Percentiles rank a stretch among this genome's conserved stretches.
Evolutionary conservation across 2,797 vertebrate species (phyloP).

Genomic region (Geotria australis): DNA sequence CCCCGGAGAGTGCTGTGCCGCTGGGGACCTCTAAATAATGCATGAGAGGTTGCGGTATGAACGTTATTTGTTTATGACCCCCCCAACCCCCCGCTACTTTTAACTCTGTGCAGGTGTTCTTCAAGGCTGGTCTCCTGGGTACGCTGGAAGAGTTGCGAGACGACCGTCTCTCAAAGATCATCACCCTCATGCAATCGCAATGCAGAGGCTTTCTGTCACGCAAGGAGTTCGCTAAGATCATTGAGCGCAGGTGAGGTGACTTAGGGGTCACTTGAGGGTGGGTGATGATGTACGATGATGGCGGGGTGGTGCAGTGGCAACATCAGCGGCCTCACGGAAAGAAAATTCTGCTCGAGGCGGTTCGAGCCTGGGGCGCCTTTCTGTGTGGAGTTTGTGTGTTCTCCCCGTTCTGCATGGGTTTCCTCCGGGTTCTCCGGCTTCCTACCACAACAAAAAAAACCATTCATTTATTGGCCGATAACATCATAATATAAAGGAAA

Average conservation of each 20-base stretch:
- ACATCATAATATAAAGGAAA: too few relatives aligned
- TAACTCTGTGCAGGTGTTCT: constrained; percentile 16
- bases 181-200: constrained; percentile 32
- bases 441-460: too few relatives aligned
- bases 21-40: background rate
- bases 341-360: too few relatives aligned
- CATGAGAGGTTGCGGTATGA: background rate
- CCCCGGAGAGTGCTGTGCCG: background rate
- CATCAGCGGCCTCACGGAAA: too few relatives aligned
- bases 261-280: too few relatives aligned
- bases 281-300: too few relatives aligned
- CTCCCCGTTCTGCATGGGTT: too few relatives aligned
- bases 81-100: background rate
- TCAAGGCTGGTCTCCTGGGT: constrained; percentile 34
- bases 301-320: too few relatives aligned
- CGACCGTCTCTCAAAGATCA: constrained; percentile 28
- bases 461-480: too few relatives aligned
- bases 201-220: constrained; percentile 29
- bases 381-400: too few relatives aligned
- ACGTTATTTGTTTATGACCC: background rate
- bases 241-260: constrained; percentile 20
- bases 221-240: constrained; percentile 18
- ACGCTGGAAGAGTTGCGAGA: constrained; percentile 38
- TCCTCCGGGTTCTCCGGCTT: too few relatives aligned
- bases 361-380: too few relatives aligned